phyloP scores from a whole-genome alignment of 2,888 invertebrate genomes.

The Antheraea assamensis region DNA sequence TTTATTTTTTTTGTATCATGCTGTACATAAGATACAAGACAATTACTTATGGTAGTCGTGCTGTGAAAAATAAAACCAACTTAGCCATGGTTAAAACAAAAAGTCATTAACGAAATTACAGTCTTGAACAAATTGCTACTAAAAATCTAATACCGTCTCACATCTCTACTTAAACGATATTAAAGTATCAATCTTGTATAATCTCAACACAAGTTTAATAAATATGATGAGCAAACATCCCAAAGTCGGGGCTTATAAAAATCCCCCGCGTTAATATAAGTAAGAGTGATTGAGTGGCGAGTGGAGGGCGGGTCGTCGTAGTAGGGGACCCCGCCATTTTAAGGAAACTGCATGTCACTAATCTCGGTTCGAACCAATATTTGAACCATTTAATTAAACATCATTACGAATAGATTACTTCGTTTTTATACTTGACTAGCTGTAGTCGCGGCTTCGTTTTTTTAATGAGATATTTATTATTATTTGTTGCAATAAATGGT shows the following conservation, averaged over 20 bases:
- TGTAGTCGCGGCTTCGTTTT: too few relatives aligned
- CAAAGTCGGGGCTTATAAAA: slow-evolving; percentile 21
- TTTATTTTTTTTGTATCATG: too few relatives aligned
- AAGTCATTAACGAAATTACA: neutral
- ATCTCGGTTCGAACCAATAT: slow-evolving; percentile 18
- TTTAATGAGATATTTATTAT: too few relatives aligned
- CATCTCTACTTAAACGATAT: slow-evolving; percentile 5
- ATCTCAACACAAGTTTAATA: slow-evolving; percentile 20
- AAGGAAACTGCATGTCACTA: slow-evolving; percentile 20
- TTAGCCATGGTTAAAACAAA: too few relatives aligned
- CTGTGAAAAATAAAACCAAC: too few relatives aligned
- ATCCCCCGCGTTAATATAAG: slow-evolving; percentile 30
- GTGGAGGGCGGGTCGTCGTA: slow-evolving; percentile 13
- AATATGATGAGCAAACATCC: slow-evolving; percentile 21
- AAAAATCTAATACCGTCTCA: neutral
- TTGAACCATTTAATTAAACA: slow-evolving; percentile 21
- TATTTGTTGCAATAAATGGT: too few relatives aligned
- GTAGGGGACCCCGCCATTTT: slow-evolving; percentile 1
- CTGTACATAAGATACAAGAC: too few relatives aligned
- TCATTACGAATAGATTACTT: slow-evolving; percentile 2
- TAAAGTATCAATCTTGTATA: slow-evolving; percentile 16
- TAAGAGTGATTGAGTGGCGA: slow-evolving; percentile 57
- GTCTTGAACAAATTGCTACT: neutral
- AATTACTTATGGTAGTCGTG: too few relatives aligned
- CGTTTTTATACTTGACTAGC: neutral